Conservation (phyloP, 1,140 invertebrate species). For the Monomorium pharaonis region DNA sequence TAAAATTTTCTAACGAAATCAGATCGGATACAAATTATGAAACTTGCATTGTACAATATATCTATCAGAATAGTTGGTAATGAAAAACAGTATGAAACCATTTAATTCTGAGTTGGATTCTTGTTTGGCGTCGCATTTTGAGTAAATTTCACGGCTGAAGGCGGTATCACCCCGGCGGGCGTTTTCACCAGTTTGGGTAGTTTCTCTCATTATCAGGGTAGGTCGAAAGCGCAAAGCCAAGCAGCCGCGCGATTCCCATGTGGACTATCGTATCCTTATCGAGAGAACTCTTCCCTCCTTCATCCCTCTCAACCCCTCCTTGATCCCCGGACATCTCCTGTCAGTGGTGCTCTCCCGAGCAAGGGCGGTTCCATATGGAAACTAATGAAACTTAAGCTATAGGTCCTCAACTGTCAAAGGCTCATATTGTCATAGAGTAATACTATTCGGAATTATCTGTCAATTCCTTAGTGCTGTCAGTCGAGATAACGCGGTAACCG, state of each 20-base stretch:
- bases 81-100: background rate
- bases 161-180: background rate
- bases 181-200: constrained; percentile 48
- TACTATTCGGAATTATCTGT: constrained; percentile 6
- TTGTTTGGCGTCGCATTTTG: constrained; percentile 23
- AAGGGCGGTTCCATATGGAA: background rate
- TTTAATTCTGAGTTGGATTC: background rate
- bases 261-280: constrained; percentile 67
- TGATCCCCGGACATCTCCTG: constrained; percentile 10
- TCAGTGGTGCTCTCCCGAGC: background rate
- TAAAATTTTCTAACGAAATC: background rate
- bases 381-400: constrained; percentile 32
- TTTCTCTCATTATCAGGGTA: constrained; percentile 64
- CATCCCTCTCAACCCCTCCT: constrained; percentile 33
- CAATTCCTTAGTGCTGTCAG: constrained; percentile 17
- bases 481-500: constrained; percentile 1
- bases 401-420: constrained; percentile 6
- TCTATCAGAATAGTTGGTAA: background rate
- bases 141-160: constrained; percentile 8
- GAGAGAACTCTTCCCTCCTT: constrained; percentile 27
- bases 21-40: background rate
- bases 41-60: background rate
- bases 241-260: constrained; percentile 60
- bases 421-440: background rate
- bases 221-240: constrained; percentile 34